phyloP scores from a whole-genome alignment of 2,797 vertebrate species.

The Poecilia gillii region DNA sequence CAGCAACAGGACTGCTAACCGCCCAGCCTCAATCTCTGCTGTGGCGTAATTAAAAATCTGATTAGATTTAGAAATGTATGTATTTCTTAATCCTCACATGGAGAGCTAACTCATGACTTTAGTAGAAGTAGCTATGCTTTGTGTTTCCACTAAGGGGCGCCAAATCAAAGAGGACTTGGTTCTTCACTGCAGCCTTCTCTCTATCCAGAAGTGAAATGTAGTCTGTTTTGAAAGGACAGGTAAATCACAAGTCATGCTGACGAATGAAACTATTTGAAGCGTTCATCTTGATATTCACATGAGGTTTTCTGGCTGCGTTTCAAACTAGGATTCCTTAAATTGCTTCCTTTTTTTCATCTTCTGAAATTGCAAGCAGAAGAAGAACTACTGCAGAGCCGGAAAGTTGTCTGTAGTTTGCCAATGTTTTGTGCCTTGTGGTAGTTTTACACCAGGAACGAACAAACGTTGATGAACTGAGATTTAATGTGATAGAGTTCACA shows the following conservation, averaged over 20 bases:
- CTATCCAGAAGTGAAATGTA: background rate
- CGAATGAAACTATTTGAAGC: background rate
- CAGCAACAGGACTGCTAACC: too few species aligned
- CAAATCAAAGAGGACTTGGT: constrained; percentile 8
- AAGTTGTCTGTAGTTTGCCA: too few species aligned
- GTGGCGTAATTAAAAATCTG: too few species aligned
- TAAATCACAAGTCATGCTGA: constrained; percentile 35
- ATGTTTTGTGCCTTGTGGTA: background rate
- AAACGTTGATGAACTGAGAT: background rate
- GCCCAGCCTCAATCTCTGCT: too few species aligned
- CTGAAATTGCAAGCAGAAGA: too few species aligned
- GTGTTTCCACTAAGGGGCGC: constrained; percentile 48
- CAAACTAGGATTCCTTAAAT: background rate
- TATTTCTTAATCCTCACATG: too few species aligned
- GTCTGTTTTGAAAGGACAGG: constrained; percentile 82
- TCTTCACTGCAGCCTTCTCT: background rate
- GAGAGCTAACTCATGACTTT: background rate
- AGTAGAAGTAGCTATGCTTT: background rate
- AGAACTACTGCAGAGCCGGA: too few species aligned
- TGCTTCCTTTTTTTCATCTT: background rate
- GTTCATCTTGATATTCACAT: too few species aligned
- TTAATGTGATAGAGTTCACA: too few species aligned
- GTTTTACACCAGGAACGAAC: background rate
- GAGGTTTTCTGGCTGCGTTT: background rate
- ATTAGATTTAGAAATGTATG: too few species aligned